Conservation (phyloP, 2,797 vertebrate species). For the Falco naumanni region DNA sequence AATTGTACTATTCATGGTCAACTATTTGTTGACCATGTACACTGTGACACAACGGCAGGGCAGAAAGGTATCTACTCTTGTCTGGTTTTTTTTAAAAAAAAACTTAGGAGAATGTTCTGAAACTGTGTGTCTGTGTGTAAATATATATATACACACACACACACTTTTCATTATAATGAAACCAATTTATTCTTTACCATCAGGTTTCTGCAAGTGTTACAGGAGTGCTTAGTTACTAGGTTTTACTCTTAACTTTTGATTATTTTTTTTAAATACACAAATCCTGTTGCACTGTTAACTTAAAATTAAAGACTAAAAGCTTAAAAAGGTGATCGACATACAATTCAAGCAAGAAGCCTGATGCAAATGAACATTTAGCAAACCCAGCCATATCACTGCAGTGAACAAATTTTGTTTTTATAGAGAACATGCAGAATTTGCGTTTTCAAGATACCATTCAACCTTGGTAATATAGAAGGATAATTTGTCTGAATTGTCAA, state of each 20-base stretch:
- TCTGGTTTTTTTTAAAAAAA: not conserved
- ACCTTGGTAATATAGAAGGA: not conserved
- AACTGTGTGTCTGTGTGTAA: not conserved
- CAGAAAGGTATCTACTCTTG: not conserved
- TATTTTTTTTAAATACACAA: not conserved
- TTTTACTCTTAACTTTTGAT: not conserved
- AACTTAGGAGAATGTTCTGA: not conserved
- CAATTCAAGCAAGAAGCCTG: not conserved
- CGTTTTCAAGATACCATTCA: not conserved
- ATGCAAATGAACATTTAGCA: not conserved
- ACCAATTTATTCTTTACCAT: not conserved
- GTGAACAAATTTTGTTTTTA: not conserved
- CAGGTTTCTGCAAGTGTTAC: not conserved
- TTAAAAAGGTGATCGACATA: not conserved
- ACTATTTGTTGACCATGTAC: not conserved
- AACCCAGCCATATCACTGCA: not conserved
- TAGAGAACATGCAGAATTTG: not conserved
- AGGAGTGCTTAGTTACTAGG: not conserved
- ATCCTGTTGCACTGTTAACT: not conserved
- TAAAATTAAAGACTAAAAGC: not conserved
- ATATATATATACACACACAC: too few relatives aligned
- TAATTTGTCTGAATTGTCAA: not conserved
- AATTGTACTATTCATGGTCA: not conserved
- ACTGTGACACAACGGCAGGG: not conserved
- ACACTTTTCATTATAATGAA: not conserved